Evolutionary conservation across 2,113 vertebrate genomes (phyloP).

Genomic region (Hemiprocne comata): DNA sequence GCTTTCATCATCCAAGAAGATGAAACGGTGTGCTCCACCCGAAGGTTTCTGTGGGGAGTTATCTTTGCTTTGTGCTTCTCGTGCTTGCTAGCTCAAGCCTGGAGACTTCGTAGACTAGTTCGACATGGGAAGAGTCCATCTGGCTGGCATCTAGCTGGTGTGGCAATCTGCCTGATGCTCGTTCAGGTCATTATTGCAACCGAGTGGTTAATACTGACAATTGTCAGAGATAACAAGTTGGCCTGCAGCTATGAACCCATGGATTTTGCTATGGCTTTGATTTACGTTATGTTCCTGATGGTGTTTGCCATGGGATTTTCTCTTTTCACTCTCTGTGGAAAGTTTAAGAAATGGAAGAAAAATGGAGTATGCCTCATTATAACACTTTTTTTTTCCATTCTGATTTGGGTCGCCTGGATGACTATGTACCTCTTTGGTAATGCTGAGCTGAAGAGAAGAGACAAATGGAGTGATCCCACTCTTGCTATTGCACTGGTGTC

Average conservation of each 20-base stretch:
- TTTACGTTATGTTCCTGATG: conserved; percentile 89
- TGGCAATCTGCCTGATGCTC: conserved; percentile 85
- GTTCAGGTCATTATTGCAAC: conserved; percentile 93
- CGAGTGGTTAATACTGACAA: conserved; percentile 92
- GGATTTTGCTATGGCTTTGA: conserved; percentile 92
- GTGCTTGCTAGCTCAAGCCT: conserved; percentile 90
- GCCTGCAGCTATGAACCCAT: conserved; percentile 91
- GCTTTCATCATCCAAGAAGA: conserved; percentile 93
- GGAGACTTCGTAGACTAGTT: conserved; percentile 87
- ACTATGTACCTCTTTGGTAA: conserved; percentile 95
- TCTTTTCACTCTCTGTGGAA: conserved; percentile 88
- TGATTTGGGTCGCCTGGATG: conserved; percentile 95
- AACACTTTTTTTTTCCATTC: conserved; percentile 85
- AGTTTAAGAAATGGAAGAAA: conserved; percentile 91
- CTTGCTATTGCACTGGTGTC: conserved; percentile 90
- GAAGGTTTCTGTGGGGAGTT: conserved; percentile 91
- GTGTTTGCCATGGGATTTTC: conserved; percentile 81
- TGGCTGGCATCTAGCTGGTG: conserved; percentile 85
- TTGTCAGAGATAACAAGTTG: conserved; percentile 85
- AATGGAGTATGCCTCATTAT: conserved; percentile 87
- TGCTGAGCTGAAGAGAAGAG: conserved; percentile 76
- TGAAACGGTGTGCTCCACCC: conserved; percentile 85
- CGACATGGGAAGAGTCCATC: conserved; percentile 86
- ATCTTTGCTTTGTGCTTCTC: conserved; percentile 93
- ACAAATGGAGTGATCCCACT: conserved; percentile 89